Evolutionary conservation across 1,140 invertebrate genomes (phyloP).

Genomic region (Spodoptera litura): DNA sequence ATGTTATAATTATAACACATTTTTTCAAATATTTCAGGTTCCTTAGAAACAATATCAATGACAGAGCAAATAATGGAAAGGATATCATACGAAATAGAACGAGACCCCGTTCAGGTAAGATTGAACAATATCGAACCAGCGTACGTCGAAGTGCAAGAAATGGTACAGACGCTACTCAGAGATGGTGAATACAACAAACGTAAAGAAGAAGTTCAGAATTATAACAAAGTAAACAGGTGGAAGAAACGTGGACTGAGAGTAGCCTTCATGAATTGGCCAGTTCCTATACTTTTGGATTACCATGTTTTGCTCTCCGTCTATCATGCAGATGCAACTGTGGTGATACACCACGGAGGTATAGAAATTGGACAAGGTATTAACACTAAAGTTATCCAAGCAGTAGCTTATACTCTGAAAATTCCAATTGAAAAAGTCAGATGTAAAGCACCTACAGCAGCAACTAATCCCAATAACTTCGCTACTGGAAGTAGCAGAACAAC

Average conservation of each 20-base stretch:
- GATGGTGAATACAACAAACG: constrained; percentile 88
- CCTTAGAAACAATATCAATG: constrained; percentile 89
- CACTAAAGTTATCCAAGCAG: constrained; percentile 91
- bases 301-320: constrained; percentile 91
- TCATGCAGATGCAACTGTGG: constrained; percentile 91
- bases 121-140: constrained; percentile 87
- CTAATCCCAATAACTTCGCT: constrained; percentile 87
- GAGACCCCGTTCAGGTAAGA: constrained; percentile 90
- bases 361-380: constrained; percentile 95
- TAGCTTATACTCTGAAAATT: constrained; percentile 90
- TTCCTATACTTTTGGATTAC: constrained; percentile 72
- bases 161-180: constrained; percentile 87
- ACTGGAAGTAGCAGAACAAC: constrained; percentile 88
- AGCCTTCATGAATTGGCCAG: constrained; percentile 55
- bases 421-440: constrained; percentile 89
- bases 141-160: constrained; percentile 83
- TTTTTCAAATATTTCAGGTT: constrained; percentile 85
- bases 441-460: constrained; percentile 88
- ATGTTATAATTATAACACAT: no score
- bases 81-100: constrained; percentile 88
- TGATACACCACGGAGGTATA: constrained; percentile 91
- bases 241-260: constrained; percentile 89
- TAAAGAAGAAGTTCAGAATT: constrained; percentile 86
- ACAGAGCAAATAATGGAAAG: constrained; percentile 95
- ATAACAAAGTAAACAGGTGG: constrained; percentile 91